Conservation (phyloP, 2,113 vertebrate genomes). For the Cyanistes caeruleus region DNA sequence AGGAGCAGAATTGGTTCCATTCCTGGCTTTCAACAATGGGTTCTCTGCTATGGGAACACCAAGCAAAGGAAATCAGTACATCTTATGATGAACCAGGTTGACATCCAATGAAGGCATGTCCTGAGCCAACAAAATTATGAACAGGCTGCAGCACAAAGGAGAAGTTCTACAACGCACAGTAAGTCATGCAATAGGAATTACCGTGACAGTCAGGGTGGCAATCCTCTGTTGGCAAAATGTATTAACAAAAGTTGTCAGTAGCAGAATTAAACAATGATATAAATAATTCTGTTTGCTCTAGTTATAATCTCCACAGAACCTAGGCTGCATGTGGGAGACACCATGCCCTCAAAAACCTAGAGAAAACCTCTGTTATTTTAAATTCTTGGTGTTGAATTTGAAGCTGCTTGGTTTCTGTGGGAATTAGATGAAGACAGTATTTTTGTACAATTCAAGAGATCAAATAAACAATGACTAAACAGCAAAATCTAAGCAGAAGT, state of each 20-base stretch:
- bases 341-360: neutral
- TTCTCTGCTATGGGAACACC: neutral
- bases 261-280: slow-evolving; percentile 41
- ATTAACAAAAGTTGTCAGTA: slow-evolving; percentile 79
- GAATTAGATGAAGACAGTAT: neutral
- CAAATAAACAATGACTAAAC: neutral
- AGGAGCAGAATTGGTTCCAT: neutral
- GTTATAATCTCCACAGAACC: neutral
- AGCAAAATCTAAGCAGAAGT: neutral
- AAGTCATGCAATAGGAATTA: slow-evolving; percentile 83
- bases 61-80: neutral
- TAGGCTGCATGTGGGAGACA: neutral
- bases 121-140: slow-evolving; percentile 6
- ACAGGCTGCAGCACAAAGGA: slow-evolving; percentile 45
- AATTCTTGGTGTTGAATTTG: neutral
- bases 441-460: neutral
- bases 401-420: neutral
- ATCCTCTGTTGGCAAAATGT: slow-evolving; percentile 92
- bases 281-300: slow-evolving; percentile 5
- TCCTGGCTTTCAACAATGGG: neutral
- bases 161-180: slow-evolving; percentile 18
- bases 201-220: slow-evolving; percentile 97
- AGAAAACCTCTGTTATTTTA: neutral
- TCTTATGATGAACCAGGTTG: neutral
- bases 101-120: neutral